Evolutionary conservation across 2,797 vertebrate genomes (phyloP).

Genomic region (Propithecus deckenii): DNA sequence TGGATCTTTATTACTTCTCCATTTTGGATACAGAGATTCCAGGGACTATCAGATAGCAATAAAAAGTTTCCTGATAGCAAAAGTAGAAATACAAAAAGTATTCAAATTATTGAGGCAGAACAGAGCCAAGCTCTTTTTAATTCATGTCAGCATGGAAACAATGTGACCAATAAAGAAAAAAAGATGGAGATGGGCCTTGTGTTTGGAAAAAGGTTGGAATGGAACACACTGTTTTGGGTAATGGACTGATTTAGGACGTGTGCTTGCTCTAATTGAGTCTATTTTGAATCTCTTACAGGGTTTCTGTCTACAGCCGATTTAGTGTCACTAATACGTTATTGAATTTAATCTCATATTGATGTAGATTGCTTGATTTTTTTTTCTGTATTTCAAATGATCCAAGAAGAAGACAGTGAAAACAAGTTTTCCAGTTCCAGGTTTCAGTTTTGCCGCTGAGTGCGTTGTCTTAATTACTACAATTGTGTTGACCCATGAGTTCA

Average conservation of each 20-base stretch:
- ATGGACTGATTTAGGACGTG: conserved; percentile 34
- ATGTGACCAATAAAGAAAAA: conserved; percentile 15
- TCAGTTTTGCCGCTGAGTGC: background rate
- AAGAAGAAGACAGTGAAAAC: background rate
- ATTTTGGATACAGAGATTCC: background rate
- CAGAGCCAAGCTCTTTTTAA: conserved; percentile 42
- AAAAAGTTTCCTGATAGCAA: conserved; percentile 51
- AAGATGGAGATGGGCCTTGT: conserved; percentile 3
- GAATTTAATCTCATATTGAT: background rate
- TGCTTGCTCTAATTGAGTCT: conserved; percentile 20
- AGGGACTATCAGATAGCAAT: conserved; percentile 26
- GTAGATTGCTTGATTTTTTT: background rate
- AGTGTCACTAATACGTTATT: background rate
- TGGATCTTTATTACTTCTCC: background rate
- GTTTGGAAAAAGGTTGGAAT: conserved; percentile 34
- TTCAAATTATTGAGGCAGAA: conserved; percentile 29
- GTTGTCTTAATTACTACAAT: background rate
- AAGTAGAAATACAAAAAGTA: conserved; percentile 31
- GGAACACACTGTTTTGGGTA: conserved; percentile 56
- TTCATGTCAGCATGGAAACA: background rate
- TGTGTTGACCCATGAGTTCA: background rate
- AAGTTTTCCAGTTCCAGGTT: background rate
- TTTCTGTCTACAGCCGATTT: background rate
- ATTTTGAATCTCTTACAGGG: background rate
- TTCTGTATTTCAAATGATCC: background rate